Base-by-base conservation (phyloP, 2,113 vertebrate species). In the Tichodroma muraria region DNA sequence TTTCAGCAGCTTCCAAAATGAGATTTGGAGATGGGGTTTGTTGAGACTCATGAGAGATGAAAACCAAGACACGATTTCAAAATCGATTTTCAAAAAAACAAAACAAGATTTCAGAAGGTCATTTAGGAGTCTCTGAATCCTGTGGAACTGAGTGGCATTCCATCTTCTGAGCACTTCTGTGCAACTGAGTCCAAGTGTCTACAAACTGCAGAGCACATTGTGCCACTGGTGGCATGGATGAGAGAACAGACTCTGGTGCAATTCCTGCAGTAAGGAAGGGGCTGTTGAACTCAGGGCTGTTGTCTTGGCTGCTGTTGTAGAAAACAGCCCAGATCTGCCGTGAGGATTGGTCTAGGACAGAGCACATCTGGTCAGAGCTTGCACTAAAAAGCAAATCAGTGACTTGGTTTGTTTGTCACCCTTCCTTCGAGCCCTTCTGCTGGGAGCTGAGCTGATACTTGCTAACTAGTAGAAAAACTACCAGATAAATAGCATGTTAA, bases 171-270 rank as follows among this genome's bases (percentile, higher is more conserved):
- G 24, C 49, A 47, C 16, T 24, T 69, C 23, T 80, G 60, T 54
- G 57, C 33, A 63, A 7, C 22, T 45, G 22, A 45, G 16, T 16
- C 28, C 60, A 59, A 44, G 15, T 11, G 4, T 2, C n/a, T 42
- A 8, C n/a, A 33, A 35, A 27, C 14, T 13, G 25, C 21, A 12
- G 86, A 54, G 35, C 60, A 66, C 30, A 50, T 63, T 6, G 1
- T 10, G 11, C 15, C 21, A 1, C 6, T 14, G 31, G 9, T 31
- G 40, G 11, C 14, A 37, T 0, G 20, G 71, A 6, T 3, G 5
- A 63, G 33, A 31, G 57, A 42, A 15, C 12, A 75, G 65, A 22
- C 8, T 20, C 30, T 44, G n/a, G 13, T 8, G 30, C 8, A 17
- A 25, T 23, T 50, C 35, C 71, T 90, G 54, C 53, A 40, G 15